Evolutionary conservation across 1,140 invertebrate species (phyloP), one percentile per base, ranked within the genome.

Genomic region (Macrobrachium nipponense): DNA sequence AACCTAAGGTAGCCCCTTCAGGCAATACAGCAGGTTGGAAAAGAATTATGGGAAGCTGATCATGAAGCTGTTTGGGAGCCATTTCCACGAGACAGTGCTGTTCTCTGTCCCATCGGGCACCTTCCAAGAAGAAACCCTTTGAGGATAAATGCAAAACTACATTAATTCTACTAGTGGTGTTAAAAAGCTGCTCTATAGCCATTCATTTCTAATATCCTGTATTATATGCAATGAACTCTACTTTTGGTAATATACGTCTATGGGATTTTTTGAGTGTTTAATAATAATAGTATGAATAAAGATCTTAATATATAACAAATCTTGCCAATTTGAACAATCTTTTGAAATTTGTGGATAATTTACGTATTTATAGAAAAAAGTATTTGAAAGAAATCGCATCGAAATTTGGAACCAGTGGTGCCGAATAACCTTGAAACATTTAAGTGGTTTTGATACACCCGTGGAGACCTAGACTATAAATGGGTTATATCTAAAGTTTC

Each of bases 41-140:
- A 89, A 91, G 91, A 62, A 92, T 91, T 68, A 90, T 89, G 66
- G 93, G 93, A 84, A 93, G 90, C 4, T 89, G 86, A 86, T 93
- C 92, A 87, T 91, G 91, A 12, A 93, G 89, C 36, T 92, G 89
- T 89, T 93, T 93, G 0, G 92, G 91, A 14, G 73, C 58, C 59
- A 87, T 82, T 86, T 98, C 96, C 3, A 93, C 93, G 1, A 97
- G 91, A 5, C 92, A 91, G 90, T 93, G 94, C 2, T 91, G 90
- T 51, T 92, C 89, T 23, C 92, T 90, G 90, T 97, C 95, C 95
- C 96, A 98, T 88, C 94, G 93, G 18, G 95, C 96, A 0, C 96
- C 96, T 91, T 98, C 97, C 75, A 97, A 93, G 90, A 95, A 98
- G 68, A 98, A 92, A 8, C 89, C 89, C 85, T 87, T 81, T 18